Evolutionary conservation across 1,140 invertebrate species (phyloP), one percentile per base, ranked within the genome.

Genomic region (Lordiphosa mommai): DNA sequence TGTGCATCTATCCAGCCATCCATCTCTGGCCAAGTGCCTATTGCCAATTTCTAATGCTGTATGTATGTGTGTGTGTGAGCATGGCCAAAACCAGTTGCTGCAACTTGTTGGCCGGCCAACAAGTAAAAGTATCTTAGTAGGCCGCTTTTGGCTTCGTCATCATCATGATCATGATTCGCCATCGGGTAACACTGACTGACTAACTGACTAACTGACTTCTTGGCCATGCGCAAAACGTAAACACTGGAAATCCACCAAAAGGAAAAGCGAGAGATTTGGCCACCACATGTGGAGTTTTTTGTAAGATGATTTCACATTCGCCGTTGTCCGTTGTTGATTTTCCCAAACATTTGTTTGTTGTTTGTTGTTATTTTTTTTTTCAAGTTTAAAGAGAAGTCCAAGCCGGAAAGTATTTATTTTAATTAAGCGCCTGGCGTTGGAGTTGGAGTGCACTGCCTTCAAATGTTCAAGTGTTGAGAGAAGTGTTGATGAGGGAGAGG

Each of bases 371-470:
- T 27, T 41, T 29, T 53, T 47, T 71, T 67, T 66, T 57, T 17
- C 43, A 47, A 67, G 48, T 33, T 61, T 56, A 51, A 12, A 5
- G 4, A 8, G 41, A 37, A 27, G 64, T 29, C 40, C 55, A 72
- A 71, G 76, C 66, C 76, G 76, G 76, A 80, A 80, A 80, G 76
- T 80, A 80, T 80, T 80, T 76, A 80, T 82, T 80, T 80, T 76
- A 82, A 80, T 80, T 80, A 80, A 76, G 27, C 66, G 67, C 59
- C 65, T 59, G 37, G 65, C 71, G 76, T 70, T 74, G 56, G 58
- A 76, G 76, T 70, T 74, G 56, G 58, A 76, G 76, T 80, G 70
- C 20, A 47, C 32, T 32, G 65, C 27, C 46, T 48, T 50, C 37
- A 34, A 40, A 37, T 59, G 40, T 51, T 30, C n/a, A 13, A 38